Evolutionary conservation across 2,888 invertebrate genomes (phyloP).

Genomic region (Nomada ruficornis): DNA sequence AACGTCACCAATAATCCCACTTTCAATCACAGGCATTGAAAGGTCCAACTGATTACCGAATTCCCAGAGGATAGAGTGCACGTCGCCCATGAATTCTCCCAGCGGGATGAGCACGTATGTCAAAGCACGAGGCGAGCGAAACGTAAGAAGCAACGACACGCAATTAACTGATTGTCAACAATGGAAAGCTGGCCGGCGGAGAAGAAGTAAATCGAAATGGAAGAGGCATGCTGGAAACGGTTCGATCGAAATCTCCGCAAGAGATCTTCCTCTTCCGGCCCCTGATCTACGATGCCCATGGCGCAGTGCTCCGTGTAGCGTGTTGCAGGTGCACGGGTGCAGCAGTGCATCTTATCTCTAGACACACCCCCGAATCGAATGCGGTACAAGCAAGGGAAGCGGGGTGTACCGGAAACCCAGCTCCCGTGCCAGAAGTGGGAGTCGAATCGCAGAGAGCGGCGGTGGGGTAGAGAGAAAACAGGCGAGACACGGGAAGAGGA

Average conservation of each 20-base stretch:
- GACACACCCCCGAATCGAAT: constrained; percentile 69
- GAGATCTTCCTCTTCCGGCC: constrained; percentile 34
- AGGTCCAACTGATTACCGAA: too few relatives aligned
- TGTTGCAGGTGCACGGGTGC: constrained; percentile 65
- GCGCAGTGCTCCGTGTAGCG: constrained; percentile 7
- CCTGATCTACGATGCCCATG: constrained; percentile 19
- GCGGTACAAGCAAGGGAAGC: constrained; percentile 38
- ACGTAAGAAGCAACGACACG: too few relatives aligned
- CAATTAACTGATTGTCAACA: too few relatives aligned
- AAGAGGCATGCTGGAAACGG: not conserved
- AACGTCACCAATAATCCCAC: too few relatives aligned
- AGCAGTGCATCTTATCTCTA: constrained; percentile 66
- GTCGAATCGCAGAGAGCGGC: constrained; percentile 30
- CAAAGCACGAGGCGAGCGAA: too few relatives aligned
- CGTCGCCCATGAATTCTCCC: too few relatives aligned
- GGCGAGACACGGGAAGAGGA: not conserved
- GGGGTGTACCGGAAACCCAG: constrained; percentile 38
- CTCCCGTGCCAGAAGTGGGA: constrained; percentile 40
- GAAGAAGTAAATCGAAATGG: constrained; percentile 1
- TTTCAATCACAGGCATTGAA: too few relatives aligned
- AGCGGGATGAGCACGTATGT: too few relatives aligned
- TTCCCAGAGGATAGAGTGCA: too few relatives aligned
- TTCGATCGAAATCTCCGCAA: constrained; percentile 33
- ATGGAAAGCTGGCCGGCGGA: too few relatives aligned
- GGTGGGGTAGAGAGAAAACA: constrained; percentile 30